A percentile compares a stretch with the other conserved stretches of the same genome.
phyloP scores from a whole-genome alignment of 2,113 vertebrate genomes.

The Rhinoptilus africanus region DNA sequence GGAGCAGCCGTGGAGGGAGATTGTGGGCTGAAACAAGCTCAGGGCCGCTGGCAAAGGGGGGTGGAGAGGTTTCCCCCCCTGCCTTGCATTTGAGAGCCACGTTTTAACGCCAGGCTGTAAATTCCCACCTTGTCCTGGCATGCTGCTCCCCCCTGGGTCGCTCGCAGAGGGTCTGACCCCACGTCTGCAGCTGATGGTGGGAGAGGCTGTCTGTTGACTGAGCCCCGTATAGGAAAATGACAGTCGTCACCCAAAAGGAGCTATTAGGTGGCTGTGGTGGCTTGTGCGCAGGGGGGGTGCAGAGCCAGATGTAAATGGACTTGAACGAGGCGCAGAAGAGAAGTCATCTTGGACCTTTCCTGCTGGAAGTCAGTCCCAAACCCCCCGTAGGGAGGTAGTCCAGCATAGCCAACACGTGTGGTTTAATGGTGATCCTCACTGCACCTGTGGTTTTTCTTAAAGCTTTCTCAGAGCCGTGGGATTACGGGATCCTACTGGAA shows the following conservation, averaged over 20 bases:
- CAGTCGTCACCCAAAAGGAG: neutral
- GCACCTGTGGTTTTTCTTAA: neutral
- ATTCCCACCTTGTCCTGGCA: neutral
- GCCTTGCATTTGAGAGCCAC: neutral
- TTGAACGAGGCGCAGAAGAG: neutral
- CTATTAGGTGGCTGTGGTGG: neutral
- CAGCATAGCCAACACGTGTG: neutral
- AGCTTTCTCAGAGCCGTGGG: neutral
- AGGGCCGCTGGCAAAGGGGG: neutral
- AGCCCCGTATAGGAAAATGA: neutral
- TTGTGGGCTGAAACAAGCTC: neutral
- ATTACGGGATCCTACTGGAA: neutral
- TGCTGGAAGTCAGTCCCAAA: neutral
- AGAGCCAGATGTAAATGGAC: neutral
- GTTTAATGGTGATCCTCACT: neutral
- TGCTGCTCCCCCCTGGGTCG: neutral
- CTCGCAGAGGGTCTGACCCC: neutral
- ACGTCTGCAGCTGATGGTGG: neutral
- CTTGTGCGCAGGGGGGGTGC: neutral
- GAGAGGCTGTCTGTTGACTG: neutral
- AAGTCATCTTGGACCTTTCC: neutral
- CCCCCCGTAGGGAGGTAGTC: accelerated
- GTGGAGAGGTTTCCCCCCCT: neutral
- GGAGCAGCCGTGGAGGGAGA: accelerated
- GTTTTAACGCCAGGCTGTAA: neutral